Base-by-base conservation (phyloP, 2,113 vertebrate species). In the Sander vitreus region DNA sequence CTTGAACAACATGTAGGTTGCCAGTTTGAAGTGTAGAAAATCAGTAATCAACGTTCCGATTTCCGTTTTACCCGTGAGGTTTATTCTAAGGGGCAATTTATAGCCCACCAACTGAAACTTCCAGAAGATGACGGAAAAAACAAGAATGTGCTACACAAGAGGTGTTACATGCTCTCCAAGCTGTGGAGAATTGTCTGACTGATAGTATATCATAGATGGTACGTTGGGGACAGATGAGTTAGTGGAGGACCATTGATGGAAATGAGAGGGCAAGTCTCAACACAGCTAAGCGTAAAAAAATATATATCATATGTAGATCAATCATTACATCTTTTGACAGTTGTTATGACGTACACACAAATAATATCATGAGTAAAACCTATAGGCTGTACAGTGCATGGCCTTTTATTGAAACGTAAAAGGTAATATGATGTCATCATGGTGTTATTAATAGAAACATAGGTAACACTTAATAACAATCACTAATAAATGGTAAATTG, bases 1-100 rank as follows among this genome's bases (percentile, higher is more conserved):
- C 54, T 83, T 76, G 66, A 11, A 79, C 77, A 66, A 51, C 87
- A 76, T 18, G 15, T 33, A 45, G 76, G 84, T 89, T 95, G 95
- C 94, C 94, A 94, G 89, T 13, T 89, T 21, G 3, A 25, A 33
- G 5, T 7, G 14, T 13, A 45, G 14, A 12, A 75, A 70, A 60
- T 59, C 39, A 62, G 47, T 14, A 76, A 23, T 80, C n/a, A 13
- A 45, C 13, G 15, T 5, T 5, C 14, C 14, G 12, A 66, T 0
- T 39, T 3, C 14, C 1, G 39, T 33, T 64, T 50, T 33, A 45
- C 63, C 21, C 6, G 13, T 12, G 16, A 11, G 16, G 6, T 10
- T 10, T 15, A 0, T 45, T 23, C 0, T 3, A 21, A 21, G 19
- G 36, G 18, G 15, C 14, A 50, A 65, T 76, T 43, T 79, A 78